Percentiles rank a stretch among this genome's conserved stretches.
Conservation (phyloP, 2,797 vertebrate species). For the Loris lydekkerianus region DNA sequence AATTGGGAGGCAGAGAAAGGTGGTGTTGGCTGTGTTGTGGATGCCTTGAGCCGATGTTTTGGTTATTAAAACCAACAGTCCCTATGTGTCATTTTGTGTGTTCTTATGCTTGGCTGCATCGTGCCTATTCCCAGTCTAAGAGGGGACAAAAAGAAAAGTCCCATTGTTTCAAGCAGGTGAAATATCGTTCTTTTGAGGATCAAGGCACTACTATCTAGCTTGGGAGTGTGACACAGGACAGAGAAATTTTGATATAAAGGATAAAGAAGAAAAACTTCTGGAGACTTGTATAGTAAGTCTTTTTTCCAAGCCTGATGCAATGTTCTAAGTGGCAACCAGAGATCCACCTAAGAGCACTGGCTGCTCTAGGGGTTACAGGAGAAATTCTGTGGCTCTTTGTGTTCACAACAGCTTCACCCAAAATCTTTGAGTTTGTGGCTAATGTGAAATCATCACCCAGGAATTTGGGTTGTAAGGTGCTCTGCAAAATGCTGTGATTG, state of each 20-base stretch:
- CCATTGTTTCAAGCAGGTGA: not conserved
- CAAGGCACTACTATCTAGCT: not conserved
- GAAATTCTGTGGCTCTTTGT: not conserved
- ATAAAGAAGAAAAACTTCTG: not conserved
- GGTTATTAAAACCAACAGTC: not conserved
- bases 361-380: not conserved
- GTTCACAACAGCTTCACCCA: not conserved
- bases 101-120: not conserved
- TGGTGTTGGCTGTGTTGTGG: not conserved
- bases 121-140: not conserved
- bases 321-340: not conserved
- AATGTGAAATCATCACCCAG: not conserved
- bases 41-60: not conserved
- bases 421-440: not conserved
- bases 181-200: not conserved
- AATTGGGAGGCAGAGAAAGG: not conserved
- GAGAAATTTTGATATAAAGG: not conserved
- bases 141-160: not conserved
- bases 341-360: not conserved
- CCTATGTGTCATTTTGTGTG: not conserved
- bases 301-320: not conserved
- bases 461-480: not conserved
- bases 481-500: not conserved
- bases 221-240: not conserved
- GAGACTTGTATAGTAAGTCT: not conserved